These are phyloP conservation scores for Tupiocoris notatus DNA, from an alignment of 2,888 invertebrate genomes.

Conservation along the genomic window DNA sequence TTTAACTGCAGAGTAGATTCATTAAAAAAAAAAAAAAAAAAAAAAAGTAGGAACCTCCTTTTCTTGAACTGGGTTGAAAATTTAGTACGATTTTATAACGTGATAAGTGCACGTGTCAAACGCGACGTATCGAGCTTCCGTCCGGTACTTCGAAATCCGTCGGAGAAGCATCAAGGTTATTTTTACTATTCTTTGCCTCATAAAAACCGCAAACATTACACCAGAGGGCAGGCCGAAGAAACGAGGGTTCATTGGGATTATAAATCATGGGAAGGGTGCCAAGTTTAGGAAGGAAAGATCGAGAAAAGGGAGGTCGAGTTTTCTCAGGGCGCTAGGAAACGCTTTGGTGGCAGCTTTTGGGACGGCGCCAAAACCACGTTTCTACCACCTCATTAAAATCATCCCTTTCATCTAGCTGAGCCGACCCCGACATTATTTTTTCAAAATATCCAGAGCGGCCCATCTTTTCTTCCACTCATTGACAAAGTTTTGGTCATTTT, in stretches of 20 bases:
- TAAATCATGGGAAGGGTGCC: conserved; percentile 5
- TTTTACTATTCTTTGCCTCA: neutral
- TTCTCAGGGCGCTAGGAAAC: neutral
- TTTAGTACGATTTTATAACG: no score
- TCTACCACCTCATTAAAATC: conserved; percentile 37
- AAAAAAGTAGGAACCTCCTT: no score
- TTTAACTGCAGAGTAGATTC: no score
- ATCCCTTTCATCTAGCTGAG: conserved; percentile 12
- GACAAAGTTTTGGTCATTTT: neutral
- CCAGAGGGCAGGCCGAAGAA: neutral
- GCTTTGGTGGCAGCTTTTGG: neutral
- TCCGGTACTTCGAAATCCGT: neutral
- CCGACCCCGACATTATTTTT: neutral
- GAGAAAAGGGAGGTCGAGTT: neutral
- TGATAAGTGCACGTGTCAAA: no score
- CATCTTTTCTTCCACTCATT: neutral
- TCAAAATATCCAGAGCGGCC: neutral
- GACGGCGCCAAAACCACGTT: conserved; percentile 8
- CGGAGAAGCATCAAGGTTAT: neutral
- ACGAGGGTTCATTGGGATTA: conserved; percentile 5
- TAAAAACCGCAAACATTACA: neutral
- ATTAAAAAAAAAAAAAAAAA: no score
- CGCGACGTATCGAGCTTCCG: no score
- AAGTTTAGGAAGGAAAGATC: neutral
- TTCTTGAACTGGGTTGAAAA: no score